Evolutionary conservation across 2,113 vertebrate genomes (phyloP), one percentile per base, ranked within the genome.

Genomic region (Laticauda colubrina): DNA sequence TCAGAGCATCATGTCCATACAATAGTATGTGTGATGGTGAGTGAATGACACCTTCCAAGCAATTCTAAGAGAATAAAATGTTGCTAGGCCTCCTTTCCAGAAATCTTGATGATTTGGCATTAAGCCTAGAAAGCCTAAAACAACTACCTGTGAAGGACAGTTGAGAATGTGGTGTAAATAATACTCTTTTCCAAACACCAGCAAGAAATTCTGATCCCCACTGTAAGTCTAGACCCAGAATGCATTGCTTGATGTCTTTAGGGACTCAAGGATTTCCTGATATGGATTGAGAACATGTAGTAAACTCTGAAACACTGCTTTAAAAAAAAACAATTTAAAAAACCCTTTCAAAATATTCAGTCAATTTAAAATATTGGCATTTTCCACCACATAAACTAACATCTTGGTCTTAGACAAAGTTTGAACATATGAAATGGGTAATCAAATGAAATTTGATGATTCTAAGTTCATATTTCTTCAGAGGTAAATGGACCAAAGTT

Each of bases 361-460:
- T 94, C 75, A 93, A 55, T 0, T 90, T 51, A 26, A 34, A 90
- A 3, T 87, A 0, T 81, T 93, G 61, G 23, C 15, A 20, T 87
- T 23, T 81, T 91, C 89, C 26, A 89, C 56, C 87, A 55, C 18
- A 93, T 3, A 53, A 64, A 54, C 91, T 88, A 39, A 53, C 61
- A 15, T 2, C 43, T 21, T 54, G 85, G 1, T 81, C 55, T 94
- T 48, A 61, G n/a, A 92, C 59, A 91, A 89, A 89, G 75, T 93
- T 89, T 55, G 57, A 7, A 93, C 89, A 94, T 93, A 93, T 81
- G 91, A 64, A 87, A 95, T 87, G 57, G 87, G 24, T 90, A 45
- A 90, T 45, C 7, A 87, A 26, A 29, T 9, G 29, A 14, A 64
- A 64, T 88, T n/a, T 88, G 85, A 54, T 39, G 4, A 57, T 51